Conservation (phyloP, 2,113 vertebrate genomes). For the Circaetus gallicus region DNA sequence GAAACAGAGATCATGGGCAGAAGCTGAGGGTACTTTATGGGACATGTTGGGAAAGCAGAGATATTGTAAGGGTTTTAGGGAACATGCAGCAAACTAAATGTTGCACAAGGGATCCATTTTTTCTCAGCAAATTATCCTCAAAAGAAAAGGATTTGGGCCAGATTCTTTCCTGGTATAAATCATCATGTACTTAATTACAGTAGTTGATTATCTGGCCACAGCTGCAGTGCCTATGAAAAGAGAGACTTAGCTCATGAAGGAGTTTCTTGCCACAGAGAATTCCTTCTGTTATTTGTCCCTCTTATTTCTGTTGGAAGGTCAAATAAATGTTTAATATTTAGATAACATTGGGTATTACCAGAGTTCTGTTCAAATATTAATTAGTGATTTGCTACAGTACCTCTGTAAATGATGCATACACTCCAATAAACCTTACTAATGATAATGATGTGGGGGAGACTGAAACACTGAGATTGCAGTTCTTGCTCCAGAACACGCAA, state of each 20-base stretch:
- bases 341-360: neutral
- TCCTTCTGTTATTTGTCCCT: neutral
- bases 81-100: neutral
- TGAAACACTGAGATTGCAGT: neutral
- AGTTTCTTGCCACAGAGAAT: neutral
- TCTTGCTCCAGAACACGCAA: neutral
- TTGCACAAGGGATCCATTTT: neutral
- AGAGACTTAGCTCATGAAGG: neutral
- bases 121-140: neutral
- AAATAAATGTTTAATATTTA: neutral
- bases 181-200: neutral
- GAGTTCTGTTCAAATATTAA: neutral
- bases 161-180: neutral
- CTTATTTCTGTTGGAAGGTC: neutral
- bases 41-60: neutral
- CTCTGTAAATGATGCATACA: neutral
- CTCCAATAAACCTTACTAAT: neutral
- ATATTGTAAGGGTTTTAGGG: neutral
- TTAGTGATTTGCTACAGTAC: neutral
- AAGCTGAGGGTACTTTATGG: neutral
- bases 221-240: neutral
- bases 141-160: neutral
- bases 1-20: neutral
- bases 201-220: neutral
- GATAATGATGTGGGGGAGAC: neutral